Evolutionary conservation across 1,140 invertebrate species (phyloP), one percentile per base, ranked within the genome.

Genomic region (Orchesella cincta): DNA sequence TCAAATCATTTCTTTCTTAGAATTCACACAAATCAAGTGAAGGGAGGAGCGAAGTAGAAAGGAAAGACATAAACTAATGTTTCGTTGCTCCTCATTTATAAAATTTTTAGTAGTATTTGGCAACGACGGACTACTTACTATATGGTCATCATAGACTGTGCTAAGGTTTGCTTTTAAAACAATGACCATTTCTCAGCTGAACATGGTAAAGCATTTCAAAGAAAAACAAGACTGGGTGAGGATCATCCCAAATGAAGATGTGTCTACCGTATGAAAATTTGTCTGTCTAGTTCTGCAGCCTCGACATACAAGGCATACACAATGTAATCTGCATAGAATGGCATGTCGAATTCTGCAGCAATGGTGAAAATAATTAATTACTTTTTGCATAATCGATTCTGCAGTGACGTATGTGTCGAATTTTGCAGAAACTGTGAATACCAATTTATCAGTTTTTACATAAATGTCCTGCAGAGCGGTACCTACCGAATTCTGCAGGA

Each of bases 21-120:
- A 12, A 57, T 23, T 18, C 52, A 57, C 52, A 57, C 52, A 57
- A 57, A 57, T 57, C 52, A 57, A 57, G 52, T 14, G 14, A 57
- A 23, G 23, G 52, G 52, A 57, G 52, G 52, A 57, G 52, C 5
- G 3, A 57, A 20, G 8, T 8, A 20, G 20, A 46, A 46, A n/a
- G 12, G 23, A 57, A 57, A n/a, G 8, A 57, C 52, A 57, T 57
- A 57, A 57, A 57, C 12, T 57, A 57, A 57, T 57, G 52, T 57
- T 57, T 57, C 23, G 52, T 57, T 46, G 5, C 52, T 57, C 52
- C n/a, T 57, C 14, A 57, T 57, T 57, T 57, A 8, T 14, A 14
- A 57, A 57, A 57, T 57, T 57, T 26, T 57, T n/a, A n/a, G n/a
- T n/a, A n/a, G n/a, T n/a, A n/a, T 46, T 46, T 46, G 8, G 8